Percentiles rank a stretch among this genome's conserved stretches.
Evolutionary conservation across 2,113 vertebrate species (phyloP).

Genomic region (Stigmatopora argus): DNA sequence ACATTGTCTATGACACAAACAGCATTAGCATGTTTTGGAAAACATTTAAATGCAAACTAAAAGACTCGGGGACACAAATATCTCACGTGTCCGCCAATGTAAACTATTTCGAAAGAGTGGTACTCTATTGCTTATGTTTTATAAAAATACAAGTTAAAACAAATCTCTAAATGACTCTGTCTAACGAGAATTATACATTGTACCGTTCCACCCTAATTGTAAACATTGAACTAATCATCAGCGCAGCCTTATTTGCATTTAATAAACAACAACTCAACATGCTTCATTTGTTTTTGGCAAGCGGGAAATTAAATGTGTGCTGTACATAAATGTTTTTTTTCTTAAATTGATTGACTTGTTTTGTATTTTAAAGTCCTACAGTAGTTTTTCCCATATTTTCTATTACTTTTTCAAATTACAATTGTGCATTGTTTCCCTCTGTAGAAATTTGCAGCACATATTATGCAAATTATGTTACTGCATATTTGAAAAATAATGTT

Average conservation of each 20-base stretch:
- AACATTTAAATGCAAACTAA: not conserved
- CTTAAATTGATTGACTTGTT: not conserved
- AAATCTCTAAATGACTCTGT: not conserved
- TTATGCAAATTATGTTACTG: no score
- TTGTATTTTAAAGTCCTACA: not conserved
- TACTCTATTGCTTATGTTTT: conserved; percentile 20
- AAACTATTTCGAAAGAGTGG: conserved; percentile 4
- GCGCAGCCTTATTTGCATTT: conserved; percentile 1
- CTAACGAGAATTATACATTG: not conserved
- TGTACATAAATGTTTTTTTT: not conserved
- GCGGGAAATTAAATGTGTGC: not conserved
- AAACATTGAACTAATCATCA: conserved; percentile 10
- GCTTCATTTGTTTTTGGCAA: not conserved
- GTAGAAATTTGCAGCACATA: no score
- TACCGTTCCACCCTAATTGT: conserved; percentile 1
- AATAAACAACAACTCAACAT: conserved; percentile 4
- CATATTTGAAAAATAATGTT: not conserved
- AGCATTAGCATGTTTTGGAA: not conserved
- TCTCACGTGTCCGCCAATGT: not conserved
- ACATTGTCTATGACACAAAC: conserved; percentile 1
- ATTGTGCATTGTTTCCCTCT: not conserved
- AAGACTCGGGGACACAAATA: not conserved
- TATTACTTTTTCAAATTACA: not conserved
- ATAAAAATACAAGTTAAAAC: conserved; percentile 11
- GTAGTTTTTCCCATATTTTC: no score